phyloP scores from a whole-genome alignment of 2,113 vertebrate species.

The Laticauda colubrina region DNA sequence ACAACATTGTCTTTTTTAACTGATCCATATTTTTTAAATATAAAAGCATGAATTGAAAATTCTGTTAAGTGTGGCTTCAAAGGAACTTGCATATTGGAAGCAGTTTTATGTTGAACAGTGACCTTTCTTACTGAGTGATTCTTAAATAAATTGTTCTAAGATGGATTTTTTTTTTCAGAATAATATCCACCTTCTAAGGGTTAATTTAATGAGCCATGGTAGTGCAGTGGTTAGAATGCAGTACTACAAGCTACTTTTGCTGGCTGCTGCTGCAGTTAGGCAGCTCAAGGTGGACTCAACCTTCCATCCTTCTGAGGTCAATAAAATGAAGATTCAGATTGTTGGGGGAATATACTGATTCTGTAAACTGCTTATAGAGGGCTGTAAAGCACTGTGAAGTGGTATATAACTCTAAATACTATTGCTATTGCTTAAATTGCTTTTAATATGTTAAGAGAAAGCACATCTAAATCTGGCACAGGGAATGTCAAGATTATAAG shows the following conservation, averaged over 20 bases:
- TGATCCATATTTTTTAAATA: conserved; percentile 36
- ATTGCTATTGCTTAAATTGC: not conserved
- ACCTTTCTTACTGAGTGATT: not conserved
- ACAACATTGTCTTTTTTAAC: not conserved
- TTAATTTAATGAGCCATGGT: no score
- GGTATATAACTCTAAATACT: no score
- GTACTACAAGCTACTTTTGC: no score
- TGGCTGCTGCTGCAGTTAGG: no score
- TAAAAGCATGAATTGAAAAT: not conserved
- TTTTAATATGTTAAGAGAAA: not conserved
- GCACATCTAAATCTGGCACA: not conserved
- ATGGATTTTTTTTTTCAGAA: conserved; percentile 1
- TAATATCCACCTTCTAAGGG: not conserved
- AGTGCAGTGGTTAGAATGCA: no score
- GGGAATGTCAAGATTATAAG: not conserved
- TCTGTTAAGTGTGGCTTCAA: conserved; percentile 24
- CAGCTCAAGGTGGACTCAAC: no score
- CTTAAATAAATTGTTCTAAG: conserved; percentile 18
- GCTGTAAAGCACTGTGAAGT: no score
- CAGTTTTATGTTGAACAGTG: not conserved
- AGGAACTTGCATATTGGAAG: conserved; percentile 2
- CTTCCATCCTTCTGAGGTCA: no score
- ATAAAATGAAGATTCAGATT: no score
- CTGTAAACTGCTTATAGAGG: no score
- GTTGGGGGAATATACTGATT: no score